These are phyloP conservation scores for Chaetogeoica ovagalla DNA, from an alignment of 2,888 invertebrate species.

Conservation along the genomic window DNA sequence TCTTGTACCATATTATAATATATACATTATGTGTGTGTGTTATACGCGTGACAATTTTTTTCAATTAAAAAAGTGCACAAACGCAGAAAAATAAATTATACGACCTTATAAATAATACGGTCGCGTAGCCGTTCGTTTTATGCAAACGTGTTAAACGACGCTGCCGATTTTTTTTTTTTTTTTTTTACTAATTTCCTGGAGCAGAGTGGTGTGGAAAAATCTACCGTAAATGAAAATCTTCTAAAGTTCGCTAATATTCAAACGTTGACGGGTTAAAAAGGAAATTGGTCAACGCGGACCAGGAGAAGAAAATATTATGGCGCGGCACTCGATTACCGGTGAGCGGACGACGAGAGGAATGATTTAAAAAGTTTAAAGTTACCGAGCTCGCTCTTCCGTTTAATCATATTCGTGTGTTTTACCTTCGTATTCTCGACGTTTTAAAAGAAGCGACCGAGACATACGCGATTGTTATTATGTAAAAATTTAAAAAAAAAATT, in stretches of 20 bases:
- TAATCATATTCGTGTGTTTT: not conserved
- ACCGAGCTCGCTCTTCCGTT: slow-evolving; percentile 5
- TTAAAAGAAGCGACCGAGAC: not conserved
- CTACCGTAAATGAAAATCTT: not conserved
- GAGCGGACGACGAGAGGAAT: not conserved
- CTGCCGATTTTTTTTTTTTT: too few relatives aligned
- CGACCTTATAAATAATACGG: not conserved
- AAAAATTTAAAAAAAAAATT: too few relatives aligned
- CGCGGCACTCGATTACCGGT: slow-evolving; percentile 14
- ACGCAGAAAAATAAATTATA: not conserved
- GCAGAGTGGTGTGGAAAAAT: slow-evolving; percentile 7
- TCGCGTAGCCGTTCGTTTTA: not conserved
- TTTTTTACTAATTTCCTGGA: slow-evolving; percentile 4
- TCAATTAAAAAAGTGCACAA: not conserved
- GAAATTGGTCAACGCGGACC: slow-evolving; percentile 29
- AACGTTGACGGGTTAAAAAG: slow-evolving; percentile 27
- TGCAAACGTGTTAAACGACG: too few relatives aligned
- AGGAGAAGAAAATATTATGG: not conserved
- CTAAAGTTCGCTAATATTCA: not conserved
- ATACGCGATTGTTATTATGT: too few relatives aligned
- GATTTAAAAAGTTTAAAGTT: slow-evolving; percentile 11
- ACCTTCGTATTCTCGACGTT: not conserved
- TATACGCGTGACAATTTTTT: not conserved
- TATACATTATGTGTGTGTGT: not conserved
- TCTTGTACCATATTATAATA: not conserved